A percentile compares a stretch with the other conserved stretches of the same genome.
These are phyloP conservation scores for Epinephelus cyanopodus DNA, from an alignment of 2,113 vertebrate genomes.

Conservation along the genomic window DNA sequence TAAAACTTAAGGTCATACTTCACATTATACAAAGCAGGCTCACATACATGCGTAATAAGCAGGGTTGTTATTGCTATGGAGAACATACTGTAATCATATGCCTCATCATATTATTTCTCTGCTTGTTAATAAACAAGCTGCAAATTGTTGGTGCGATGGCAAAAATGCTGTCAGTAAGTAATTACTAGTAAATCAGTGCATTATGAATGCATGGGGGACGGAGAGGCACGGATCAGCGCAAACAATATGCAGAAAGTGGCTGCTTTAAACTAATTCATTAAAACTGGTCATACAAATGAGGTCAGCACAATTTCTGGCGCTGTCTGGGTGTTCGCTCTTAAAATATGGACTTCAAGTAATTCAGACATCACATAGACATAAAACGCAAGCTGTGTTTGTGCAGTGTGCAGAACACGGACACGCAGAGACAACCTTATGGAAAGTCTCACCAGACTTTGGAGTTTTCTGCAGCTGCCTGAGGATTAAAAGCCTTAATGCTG, in stretches of 20 bases:
- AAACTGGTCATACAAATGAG: slow-evolving; percentile 50
- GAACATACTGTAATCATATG: slow-evolving; percentile 55
- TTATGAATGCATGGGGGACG: slow-evolving; percentile 17
- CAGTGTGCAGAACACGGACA: slow-evolving; percentile 7
- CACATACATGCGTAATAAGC: slow-evolving; percentile 42
- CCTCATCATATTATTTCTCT: slow-evolving; percentile 58
- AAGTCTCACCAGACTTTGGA: slow-evolving; percentile 32
- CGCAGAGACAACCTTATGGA: slow-evolving; percentile 42
- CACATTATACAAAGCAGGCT: slow-evolving; percentile 53
- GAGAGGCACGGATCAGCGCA: slow-evolving; percentile 19
- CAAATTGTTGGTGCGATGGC: slow-evolving; percentile 24
- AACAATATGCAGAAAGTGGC: slow-evolving; percentile 36
- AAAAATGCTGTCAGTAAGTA: slow-evolving; percentile 45
- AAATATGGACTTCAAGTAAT: slow-evolving; percentile 47
- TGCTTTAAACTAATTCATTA: slow-evolving; percentile 42
- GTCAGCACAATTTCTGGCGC: slow-evolving; percentile 47
- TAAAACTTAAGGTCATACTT: slow-evolving; percentile 75
- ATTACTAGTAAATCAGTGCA: slow-evolving; percentile 56
- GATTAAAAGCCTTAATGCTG: slow-evolving; percentile 63
- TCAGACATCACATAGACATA: slow-evolving; percentile 40
- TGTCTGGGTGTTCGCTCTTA: slow-evolving; percentile 30
- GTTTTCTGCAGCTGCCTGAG: slow-evolving; percentile 52
- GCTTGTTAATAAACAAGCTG: slow-evolving; percentile 44
- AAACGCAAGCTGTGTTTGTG: slow-evolving; percentile 43
- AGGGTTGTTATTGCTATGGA: slow-evolving; percentile 45